Evolutionary conservation across 2,888 invertebrate species (phyloP).

Genomic region (Platycheirus rosarum): DNA sequence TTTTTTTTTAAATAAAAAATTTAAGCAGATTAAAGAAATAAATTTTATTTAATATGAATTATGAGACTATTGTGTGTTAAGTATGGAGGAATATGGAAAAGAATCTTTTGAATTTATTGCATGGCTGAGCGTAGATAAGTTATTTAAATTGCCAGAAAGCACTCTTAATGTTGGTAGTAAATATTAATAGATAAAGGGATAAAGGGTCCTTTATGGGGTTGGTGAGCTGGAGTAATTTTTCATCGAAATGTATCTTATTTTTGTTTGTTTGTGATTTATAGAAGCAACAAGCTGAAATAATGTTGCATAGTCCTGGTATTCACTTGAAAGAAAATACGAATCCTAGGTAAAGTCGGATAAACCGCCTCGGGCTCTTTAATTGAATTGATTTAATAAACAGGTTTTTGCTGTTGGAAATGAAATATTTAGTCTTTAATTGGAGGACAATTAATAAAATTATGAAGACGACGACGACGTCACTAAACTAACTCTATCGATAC

Average conservation of each 20-base stretch:
- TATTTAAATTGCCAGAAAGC: constrained; percentile 52
- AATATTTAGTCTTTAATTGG: too few species aligned
- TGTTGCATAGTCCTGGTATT: constrained; percentile 6
- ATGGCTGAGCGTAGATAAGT: constrained; percentile 40
- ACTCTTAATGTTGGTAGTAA: constrained; percentile 41
- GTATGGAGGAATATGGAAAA: neutral
- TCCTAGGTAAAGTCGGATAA: too few species aligned
- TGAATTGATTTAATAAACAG: too few species aligned
- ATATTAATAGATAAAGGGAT: constrained; percentile 36
- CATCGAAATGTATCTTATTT: neutral
- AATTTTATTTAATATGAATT: constrained; percentile 58
- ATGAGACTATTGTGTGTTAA: constrained; percentile 15
- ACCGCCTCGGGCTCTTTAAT: too few species aligned
- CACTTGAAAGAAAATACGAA: neutral
- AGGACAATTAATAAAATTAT: too few species aligned
- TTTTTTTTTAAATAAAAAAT: constrained; percentile 10
- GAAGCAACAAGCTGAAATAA: constrained; percentile 32
- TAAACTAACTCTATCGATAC: too few species aligned
- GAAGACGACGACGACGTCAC: too few species aligned
- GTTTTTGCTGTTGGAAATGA: too few species aligned
- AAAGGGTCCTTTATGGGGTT: constrained; percentile 8
- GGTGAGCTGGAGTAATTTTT: constrained; percentile 6
- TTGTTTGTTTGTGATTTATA: constrained; percentile 15
- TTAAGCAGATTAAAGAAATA: constrained; percentile 52
- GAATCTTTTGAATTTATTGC: constrained; percentile 43